Percentiles rank a stretch among this genome's conserved stretches.
Evolutionary conservation across 2,113 vertebrate species (phyloP).

Genomic region (Henicopernis longicauda): DNA sequence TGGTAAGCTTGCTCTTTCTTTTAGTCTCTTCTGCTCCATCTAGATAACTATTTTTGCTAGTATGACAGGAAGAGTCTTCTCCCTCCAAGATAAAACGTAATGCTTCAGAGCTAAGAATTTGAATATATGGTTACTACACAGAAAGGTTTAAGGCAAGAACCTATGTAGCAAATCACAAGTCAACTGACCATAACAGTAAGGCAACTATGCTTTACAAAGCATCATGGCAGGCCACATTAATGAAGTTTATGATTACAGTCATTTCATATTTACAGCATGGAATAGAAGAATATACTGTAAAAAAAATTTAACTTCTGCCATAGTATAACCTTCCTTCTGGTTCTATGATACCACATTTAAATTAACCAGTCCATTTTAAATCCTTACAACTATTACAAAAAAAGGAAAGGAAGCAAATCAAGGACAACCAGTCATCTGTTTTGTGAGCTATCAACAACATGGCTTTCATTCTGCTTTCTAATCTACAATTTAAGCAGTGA

Average conservation of each 20-base stretch:
- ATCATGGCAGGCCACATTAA: not conserved
- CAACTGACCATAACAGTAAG: not conserved
- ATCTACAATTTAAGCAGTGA: not conserved
- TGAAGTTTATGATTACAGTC: not conserved
- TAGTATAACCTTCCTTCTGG: not conserved
- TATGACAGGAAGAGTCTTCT: not conserved
- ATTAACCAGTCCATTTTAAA: not conserved
- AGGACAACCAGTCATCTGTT: not conserved
- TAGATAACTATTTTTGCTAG: not conserved
- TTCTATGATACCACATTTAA: not conserved
- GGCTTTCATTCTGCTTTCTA: not conserved
- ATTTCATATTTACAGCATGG: not conserved
- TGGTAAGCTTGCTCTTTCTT: not conserved
- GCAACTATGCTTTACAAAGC: not conserved
- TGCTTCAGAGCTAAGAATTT: not conserved
- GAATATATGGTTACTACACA: not conserved
- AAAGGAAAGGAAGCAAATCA: not conserved
- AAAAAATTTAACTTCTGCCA: not conserved
- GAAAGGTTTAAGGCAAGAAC: not conserved
- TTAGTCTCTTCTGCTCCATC: not conserved
- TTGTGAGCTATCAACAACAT: not conserved
- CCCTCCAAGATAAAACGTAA: not conserved
- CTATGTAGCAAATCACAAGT: not conserved
- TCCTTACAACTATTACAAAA: not conserved
- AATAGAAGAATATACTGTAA: not conserved